A percentile compares a stretch with the other conserved stretches of the same genome.
Evolutionary conservation across 2,797 vertebrate genomes (phyloP).

Genomic region (Acrossocheilus fasciatus): DNA sequence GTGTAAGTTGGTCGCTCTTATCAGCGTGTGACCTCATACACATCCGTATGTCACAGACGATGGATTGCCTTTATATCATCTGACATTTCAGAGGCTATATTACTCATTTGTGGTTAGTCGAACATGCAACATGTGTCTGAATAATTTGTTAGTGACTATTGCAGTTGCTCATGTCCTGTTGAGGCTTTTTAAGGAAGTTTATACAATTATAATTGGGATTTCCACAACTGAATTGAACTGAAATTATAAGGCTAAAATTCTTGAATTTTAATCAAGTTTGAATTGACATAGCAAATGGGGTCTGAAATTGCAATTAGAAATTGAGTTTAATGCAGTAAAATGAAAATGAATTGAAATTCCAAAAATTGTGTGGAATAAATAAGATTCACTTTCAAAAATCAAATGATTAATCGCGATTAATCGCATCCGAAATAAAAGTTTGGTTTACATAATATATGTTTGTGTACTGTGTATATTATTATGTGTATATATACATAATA

Average conservation of each 20-base stretch:
- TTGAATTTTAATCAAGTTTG: background rate
- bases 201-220: background rate
- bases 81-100: background rate
- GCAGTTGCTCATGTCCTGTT: background rate
- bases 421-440: background rate
- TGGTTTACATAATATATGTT: background rate
- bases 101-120: background rate
- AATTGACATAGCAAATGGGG: background rate
- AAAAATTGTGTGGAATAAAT: background rate
- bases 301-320: background rate
- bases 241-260: background rate
- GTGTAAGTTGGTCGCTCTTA: constrained; percentile 35
- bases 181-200: background rate
- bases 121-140: background rate
- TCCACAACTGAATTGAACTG: background rate
- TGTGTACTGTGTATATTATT: background rate
- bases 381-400: background rate
- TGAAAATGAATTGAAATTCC: background rate
- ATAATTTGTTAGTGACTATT: background rate
- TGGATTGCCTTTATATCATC: background rate
- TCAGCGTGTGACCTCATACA: constrained; percentile 48
- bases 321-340: background rate
- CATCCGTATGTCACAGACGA: background rate
- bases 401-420: background rate
- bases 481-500: background rate